Base-by-base conservation (phyloP, 2,113 vertebrate genomes). In the Zootoca vivipara region DNA sequence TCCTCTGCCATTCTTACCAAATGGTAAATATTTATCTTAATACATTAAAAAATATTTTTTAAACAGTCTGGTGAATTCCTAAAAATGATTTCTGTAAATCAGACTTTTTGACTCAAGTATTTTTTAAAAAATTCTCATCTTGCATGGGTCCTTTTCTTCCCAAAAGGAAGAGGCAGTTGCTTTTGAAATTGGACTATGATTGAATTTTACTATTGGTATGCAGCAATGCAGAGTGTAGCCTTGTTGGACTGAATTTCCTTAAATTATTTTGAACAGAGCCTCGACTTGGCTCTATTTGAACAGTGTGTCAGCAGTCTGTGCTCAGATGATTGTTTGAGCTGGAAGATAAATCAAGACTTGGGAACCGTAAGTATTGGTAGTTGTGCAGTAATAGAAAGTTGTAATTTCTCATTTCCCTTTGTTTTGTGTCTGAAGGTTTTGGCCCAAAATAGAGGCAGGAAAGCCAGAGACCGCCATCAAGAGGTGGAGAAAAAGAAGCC, bases 381-480 rank as follows among this genome's bases (percentile, higher is more conserved):
- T 81, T 64, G 6, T 40, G 18, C 38, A 87, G 16, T 12, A 26
- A 88, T 85, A 82, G 85, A 87, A 28, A 64, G 7, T 2, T 74
- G 2, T 28, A 78, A 1, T 13, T 80, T 62, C 40, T 62, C 56
- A 65, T 85, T 85, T 56, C 3, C 1, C 1, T 86, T 89, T 89
- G 28, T 58, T 0, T 91, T 90, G 1, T 87, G 1, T 88, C 33
- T 92, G 72, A 90, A 97, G 97, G 89, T 97, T 90, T 87, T 97
- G 78, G 81, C 16, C 0, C 96, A 97, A 88, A 97, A 95, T 91
- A 94, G 87, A 82, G 97, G 97, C 13, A 96, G 97, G 58, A 97
- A 97, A 88, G 94, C 97, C 72, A 97, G 93, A 93, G 97, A 97
- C 74, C 94, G 86, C 22, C 95, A 95, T n/a, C 81, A 93, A 82